phyloP scores from a whole-genome alignment of 1,140 invertebrate species.

The Drosophila biarmipes region DNA sequence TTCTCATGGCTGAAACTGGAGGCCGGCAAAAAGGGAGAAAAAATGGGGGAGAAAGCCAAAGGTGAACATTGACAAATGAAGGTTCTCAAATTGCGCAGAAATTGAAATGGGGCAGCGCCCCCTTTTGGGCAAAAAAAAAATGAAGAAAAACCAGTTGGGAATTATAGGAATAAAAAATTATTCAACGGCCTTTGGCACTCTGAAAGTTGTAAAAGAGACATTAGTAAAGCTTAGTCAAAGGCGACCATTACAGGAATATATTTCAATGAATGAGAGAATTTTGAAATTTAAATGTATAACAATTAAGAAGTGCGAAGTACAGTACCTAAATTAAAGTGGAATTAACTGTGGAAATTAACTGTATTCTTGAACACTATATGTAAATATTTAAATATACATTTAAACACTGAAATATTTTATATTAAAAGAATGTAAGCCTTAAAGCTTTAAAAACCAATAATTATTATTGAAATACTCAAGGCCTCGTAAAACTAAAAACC shows the following conservation, averaged over 20 bases:
- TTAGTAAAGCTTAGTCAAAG: background rate
- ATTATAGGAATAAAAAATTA: conserved; percentile 29
- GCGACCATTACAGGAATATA: background rate
- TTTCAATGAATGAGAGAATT: background rate
- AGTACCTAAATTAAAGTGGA: no score
- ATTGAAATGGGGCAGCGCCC: conserved; percentile 15
- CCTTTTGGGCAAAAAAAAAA: background rate
- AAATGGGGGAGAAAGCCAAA: conserved; percentile 7
- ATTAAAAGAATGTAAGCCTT: no score
- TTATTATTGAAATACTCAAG: no score
- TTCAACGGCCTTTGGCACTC: background rate
- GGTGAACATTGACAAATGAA: conserved; percentile 50
- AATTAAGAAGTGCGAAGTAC: no score
- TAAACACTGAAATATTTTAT: no score
- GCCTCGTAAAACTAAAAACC: no score
- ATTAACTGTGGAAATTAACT: no score
- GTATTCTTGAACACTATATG: no score
- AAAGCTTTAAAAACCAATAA: no score
- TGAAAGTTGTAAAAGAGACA: background rate
- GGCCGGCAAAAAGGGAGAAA: background rate
- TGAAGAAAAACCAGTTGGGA: conserved; percentile 3
- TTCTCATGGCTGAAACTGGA: conserved; percentile 10
- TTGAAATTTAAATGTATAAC: background rate
- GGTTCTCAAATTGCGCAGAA: conserved; percentile 21
- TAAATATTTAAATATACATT: no score